Evolutionary conservation across 2,888 invertebrate species (phyloP).

Genomic region (Balanococcus diminutus): DNA sequence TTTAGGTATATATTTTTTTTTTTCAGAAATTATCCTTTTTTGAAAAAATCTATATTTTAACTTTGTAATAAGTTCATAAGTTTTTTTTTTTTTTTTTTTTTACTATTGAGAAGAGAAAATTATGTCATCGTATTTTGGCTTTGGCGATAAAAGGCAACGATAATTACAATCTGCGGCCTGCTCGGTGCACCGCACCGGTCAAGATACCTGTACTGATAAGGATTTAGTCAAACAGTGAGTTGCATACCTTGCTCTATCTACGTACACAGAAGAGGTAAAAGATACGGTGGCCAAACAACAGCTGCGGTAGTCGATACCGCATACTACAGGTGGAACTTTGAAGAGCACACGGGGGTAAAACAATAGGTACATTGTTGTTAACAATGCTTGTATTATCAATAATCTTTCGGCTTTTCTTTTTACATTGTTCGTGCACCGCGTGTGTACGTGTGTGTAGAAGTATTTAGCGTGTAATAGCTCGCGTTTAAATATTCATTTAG

Average conservation of each 20-base stretch:
- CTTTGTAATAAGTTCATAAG: too few relatives aligned
- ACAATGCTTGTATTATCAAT: constrained; percentile 10
- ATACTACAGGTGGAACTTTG: background rate
- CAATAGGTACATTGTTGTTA: constrained; percentile 47
- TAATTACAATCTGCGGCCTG: background rate
- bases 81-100: too few relatives aligned
- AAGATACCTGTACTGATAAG: background rate
- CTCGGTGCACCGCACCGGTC: background rate
- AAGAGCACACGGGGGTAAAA: background rate
- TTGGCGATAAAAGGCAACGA: background rate
- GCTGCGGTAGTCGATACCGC: background rate
- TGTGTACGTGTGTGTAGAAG: background rate
- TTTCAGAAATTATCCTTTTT: too few relatives aligned
- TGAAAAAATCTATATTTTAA: too few relatives aligned
- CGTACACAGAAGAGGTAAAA: background rate
- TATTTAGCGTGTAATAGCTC: constrained; percentile 9
- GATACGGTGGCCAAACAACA: background rate
- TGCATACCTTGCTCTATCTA: background rate
- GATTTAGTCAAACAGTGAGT: background rate
- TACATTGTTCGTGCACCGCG: background rate
- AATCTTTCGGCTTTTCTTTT: constrained; percentile 29
- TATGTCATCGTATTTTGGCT: background rate
- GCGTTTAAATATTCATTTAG: constrained; percentile 25
- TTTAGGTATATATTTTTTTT: too few relatives aligned
- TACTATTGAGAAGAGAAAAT: background rate